Conservation (phyloP, 2,113 vertebrate species). For the Heptranchias perlo region DNA sequence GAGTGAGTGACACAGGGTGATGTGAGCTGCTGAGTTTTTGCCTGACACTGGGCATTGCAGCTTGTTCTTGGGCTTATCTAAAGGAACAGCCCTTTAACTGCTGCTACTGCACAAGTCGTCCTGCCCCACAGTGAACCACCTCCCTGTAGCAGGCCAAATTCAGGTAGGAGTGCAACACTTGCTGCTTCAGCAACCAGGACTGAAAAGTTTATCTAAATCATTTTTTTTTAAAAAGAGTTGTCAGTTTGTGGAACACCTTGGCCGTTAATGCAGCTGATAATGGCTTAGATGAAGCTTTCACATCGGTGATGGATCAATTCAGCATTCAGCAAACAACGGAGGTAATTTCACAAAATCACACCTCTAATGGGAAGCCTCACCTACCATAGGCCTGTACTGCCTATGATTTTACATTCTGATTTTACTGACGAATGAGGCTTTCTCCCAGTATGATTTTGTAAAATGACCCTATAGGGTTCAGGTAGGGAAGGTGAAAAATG, state of each 20-base stretch:
- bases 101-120: neutral
- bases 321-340: neutral
- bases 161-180: neutral
- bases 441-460: neutral
- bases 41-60: too few relatives aligned
- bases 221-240: neutral
- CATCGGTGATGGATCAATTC: neutral
- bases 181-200: too few relatives aligned
- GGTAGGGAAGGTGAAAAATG: neutral
- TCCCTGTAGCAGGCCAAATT: neutral
- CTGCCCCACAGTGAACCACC: neutral
- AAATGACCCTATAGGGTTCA: neutral
- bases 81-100: too few relatives aligned
- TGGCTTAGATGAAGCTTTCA: neutral
- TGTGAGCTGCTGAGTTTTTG: too few relatives aligned
- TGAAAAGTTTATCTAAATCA: neutral
- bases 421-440: neutral
- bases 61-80: too few relatives aligned
- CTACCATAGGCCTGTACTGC: too few relatives aligned
- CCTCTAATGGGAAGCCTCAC: neutral
- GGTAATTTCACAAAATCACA: neutral
- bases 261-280: neutral
- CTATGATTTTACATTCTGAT: neutral
- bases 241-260: neutral
- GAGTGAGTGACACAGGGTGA: too few relatives aligned